Conservation (phyloP, 2,113 vertebrate species). For the Pholis gunnellus region DNA sequence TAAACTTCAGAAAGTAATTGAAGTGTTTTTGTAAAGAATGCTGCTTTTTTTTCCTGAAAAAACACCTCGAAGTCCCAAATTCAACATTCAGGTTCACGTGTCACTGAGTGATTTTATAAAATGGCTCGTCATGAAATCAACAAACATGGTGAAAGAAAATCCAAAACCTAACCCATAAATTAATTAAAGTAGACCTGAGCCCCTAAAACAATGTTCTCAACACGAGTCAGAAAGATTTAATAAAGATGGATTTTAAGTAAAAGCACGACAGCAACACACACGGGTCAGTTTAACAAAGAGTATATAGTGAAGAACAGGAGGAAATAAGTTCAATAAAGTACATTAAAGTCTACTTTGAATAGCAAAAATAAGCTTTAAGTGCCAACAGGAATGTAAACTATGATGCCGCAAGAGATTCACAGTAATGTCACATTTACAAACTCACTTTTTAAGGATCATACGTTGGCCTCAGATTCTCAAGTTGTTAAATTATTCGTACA, state of each 20-base stretch:
- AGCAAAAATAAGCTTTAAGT: not conserved
- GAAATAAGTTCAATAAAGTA: not conserved
- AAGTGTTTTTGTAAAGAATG: not conserved
- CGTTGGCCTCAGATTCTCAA: not conserved
- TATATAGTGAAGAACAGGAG: not conserved
- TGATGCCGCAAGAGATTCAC: not conserved
- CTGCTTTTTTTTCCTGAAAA: not conserved
- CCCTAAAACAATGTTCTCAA: not conserved
- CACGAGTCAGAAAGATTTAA: not conserved
- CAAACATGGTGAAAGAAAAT: not conserved
- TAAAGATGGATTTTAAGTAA: not conserved
- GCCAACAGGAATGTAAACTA: not conserved
- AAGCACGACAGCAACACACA: fast-evolving
- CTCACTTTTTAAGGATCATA: not conserved
- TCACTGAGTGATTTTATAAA: not conserved
- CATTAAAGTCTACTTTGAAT: not conserved
- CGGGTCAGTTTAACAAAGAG: not conserved
- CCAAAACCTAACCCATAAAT: not conserved
- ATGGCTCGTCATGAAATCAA: not conserved
- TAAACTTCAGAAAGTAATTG: not conserved
- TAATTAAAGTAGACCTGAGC: not conserved
- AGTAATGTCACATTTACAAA: not conserved
- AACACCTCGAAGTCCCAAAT: not conserved
- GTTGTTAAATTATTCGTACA: not conserved
- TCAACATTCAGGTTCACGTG: not conserved